These are phyloP conservation scores for Dipodomys merriami DNA, from an alignment of 2,113 vertebrate species.

Conservation along the genomic window DNA sequence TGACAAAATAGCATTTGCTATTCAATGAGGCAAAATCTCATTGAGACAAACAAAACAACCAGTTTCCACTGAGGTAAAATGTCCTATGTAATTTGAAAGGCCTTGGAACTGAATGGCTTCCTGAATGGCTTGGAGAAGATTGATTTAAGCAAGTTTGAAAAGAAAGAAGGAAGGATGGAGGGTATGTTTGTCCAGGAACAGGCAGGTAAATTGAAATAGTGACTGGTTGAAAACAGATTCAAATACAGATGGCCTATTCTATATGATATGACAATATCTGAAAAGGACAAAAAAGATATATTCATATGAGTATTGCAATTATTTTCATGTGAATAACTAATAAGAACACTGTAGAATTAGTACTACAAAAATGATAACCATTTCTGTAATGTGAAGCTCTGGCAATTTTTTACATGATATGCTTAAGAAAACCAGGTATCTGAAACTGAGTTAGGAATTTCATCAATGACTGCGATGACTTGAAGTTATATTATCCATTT, in stretches of 20 bases:
- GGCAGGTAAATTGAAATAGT: not conserved
- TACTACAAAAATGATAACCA: not conserved
- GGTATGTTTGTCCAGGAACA: too few species aligned
- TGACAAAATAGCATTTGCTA: not conserved
- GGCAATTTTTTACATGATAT: not conserved
- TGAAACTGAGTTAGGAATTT: not conserved
- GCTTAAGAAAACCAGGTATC: not conserved
- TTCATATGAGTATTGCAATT: too few species aligned
- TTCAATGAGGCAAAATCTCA: not conserved
- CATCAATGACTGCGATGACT: not conserved
- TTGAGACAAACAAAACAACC: not conserved
- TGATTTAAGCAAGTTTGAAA: too few species aligned
- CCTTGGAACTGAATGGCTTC: not conserved
- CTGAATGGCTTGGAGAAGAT: not conserved
- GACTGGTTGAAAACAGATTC: not conserved
- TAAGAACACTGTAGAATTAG: not conserved
- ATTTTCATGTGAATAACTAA: too few species aligned
- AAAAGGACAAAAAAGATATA: not conserved
- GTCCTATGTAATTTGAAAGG: not conserved
- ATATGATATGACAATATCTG: not conserved
- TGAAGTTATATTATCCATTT: not conserved
- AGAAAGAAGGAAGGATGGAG: not conserved
- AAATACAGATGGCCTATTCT: not conserved
- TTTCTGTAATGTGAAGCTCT: not conserved
- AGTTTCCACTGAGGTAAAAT: not conserved